Conservation (phyloP, 2,113 vertebrate genomes). For the Ivindomyrus marchei region DNA sequence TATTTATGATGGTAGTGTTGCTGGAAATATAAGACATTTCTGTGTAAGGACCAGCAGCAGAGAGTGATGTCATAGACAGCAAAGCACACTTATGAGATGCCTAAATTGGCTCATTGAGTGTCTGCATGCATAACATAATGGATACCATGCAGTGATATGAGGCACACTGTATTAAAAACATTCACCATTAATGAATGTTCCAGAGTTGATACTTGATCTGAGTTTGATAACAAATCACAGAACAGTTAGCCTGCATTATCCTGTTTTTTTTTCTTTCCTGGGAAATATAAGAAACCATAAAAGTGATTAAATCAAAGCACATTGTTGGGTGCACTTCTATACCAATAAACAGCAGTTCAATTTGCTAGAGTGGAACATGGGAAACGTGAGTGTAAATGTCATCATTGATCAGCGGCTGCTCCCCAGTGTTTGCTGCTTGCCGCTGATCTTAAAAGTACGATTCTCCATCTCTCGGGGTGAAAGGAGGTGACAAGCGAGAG, state of each 20-base stretch:
- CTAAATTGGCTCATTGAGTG: background rate
- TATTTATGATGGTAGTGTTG: background rate
- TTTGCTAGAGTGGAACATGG: background rate
- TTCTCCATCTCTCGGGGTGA: background rate
- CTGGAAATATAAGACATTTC: background rate
- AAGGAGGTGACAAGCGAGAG: background rate
- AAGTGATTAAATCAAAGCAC: background rate
- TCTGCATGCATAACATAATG: background rate
- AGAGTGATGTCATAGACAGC: background rate
- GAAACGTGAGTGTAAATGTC: background rate
- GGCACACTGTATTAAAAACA: background rate
- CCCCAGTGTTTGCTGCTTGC: background rate
- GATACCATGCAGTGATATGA: background rate
- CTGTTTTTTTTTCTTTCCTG: background rate
- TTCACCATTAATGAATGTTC: background rate
- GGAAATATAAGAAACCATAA: background rate
- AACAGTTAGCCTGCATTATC: background rate
- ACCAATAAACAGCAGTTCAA: background rate
- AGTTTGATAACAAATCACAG: background rate
- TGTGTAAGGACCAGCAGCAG: background rate
- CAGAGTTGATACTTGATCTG: background rate
- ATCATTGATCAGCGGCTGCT: background rate
- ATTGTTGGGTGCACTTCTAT: background rate
- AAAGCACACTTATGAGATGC: background rate
- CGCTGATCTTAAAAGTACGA: background rate